phyloP scores from a whole-genome alignment of 2,113 vertebrate species.

The Pan troglodytes region NHGRI_mPanTro3-v2.1_pri NC_072411.2:121921501-121922000 shows the following conservation, averaged over 20 bases:
- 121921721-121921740: not conserved
- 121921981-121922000: not conserved
- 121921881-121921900: not conserved
- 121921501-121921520: not conserved
- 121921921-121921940: not conserved
- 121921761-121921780: not conserved
- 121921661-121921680: not conserved
- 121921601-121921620: not conserved
- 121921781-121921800: not conserved
- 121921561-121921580: not conserved
- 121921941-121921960: not conserved
- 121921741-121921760: not conserved
- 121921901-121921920: not conserved
- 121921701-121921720: not conserved
- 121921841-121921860: not conserved
- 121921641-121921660: conserved; percentile 7
- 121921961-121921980: not conserved
- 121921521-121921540: not conserved
- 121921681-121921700: not conserved
- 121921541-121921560: not conserved
- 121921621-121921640: not conserved
- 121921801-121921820: not conserved
- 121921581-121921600: not conserved
- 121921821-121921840: not conserved
- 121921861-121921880: not conserved